phyloP scores from a whole-genome alignment of 2,888 invertebrate species.

The Chalcis sispes region DNA sequence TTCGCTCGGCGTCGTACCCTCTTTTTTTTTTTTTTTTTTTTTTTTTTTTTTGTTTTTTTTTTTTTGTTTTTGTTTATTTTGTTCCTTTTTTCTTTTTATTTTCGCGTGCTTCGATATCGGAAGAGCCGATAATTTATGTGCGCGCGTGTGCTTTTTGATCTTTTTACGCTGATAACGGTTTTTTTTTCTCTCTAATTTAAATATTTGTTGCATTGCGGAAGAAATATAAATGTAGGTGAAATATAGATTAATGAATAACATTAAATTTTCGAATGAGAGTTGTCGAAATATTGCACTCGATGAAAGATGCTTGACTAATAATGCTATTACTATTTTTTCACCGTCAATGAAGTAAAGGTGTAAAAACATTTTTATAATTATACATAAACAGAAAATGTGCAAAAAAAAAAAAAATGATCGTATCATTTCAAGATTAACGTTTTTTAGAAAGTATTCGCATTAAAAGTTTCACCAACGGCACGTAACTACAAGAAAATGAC shows the following conservation, averaged over 20 bases:
- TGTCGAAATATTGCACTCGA: too few relatives aligned
- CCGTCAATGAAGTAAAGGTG: too few relatives aligned
- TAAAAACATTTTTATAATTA: too few relatives aligned
- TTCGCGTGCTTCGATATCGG: slow-evolving; percentile 40
- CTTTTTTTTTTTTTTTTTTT: background rate
- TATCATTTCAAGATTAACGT: too few relatives aligned
- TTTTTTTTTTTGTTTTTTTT: slow-evolving; percentile 3
- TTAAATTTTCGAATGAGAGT: slow-evolving; percentile 4
- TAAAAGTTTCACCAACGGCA: too few relatives aligned
- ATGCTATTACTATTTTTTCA: too few relatives aligned
- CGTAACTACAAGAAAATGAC: too few relatives aligned
- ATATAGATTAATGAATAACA: background rate
- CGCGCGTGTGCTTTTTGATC: slow-evolving; percentile 15
- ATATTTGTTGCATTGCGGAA: slow-evolving; percentile 6
- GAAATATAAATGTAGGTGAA: background rate
- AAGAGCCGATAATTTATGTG: slow-evolving; percentile 51
- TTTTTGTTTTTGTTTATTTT: slow-evolving; percentile 13
- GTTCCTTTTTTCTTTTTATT: slow-evolving; percentile 12
- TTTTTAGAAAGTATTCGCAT: too few relatives aligned
- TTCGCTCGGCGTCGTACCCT: background rate
- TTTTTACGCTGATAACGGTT: slow-evolving; percentile 27
- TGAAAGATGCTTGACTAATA: too few relatives aligned
- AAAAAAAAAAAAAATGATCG: too few relatives aligned
- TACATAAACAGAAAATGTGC: too few relatives aligned
- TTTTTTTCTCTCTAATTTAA: slow-evolving; percentile 1